A percentile compares a stretch with the other conserved stretches of the same genome.
These are phyloP conservation scores for Alca torda DNA, from an alignment of 2,797 vertebrate species.

Conservation along the genomic window DNA sequence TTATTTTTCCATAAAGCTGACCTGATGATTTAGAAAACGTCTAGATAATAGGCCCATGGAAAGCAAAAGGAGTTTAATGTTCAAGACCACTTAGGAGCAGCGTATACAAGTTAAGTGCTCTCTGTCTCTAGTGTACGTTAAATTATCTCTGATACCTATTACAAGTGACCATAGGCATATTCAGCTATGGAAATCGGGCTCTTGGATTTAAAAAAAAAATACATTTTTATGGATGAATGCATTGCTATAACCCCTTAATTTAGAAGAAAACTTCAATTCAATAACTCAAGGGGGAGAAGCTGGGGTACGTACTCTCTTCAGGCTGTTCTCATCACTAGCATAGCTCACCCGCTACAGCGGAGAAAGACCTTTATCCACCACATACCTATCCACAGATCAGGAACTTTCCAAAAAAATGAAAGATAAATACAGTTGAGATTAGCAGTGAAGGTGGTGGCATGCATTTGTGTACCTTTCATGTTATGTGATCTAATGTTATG, in stretches of 20 bases:
- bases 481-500: neutral
- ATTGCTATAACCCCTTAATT: neutral
- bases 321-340: neutral
- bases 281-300: neutral
- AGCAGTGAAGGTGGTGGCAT: neutral
- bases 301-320: neutral
- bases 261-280: neutral
- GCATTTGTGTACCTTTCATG: neutral
- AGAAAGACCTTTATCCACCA: neutral
- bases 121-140: neutral
- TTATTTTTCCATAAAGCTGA: conserved; percentile 51
- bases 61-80: conserved; percentile 20
- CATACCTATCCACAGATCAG: neutral
- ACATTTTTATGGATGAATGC: neutral
- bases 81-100: conserved; percentile 14
- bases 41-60: conserved; percentile 33
- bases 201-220: neutral
- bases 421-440: neutral
- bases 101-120: neutral
- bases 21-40: conserved; percentile 42
- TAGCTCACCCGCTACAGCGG: neutral
- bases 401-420: neutral
- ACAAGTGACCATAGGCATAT: neutral
- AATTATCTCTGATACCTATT: neutral
- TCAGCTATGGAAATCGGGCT: neutral